phyloP scores from a whole-genome alignment of 2,888 invertebrate genomes.

The Parnassius apollo region DNA sequence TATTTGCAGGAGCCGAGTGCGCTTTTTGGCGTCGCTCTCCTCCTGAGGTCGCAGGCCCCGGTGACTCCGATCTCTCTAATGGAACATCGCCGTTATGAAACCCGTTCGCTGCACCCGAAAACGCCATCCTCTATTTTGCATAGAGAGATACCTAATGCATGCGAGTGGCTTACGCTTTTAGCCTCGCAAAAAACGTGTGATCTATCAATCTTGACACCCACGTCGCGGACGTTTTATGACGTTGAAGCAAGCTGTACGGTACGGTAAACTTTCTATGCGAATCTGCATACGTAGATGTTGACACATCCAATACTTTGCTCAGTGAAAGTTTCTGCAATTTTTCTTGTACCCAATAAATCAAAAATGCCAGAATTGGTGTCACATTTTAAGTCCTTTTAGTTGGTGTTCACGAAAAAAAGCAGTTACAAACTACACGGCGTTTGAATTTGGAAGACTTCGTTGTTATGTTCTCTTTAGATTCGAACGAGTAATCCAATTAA shows the following conservation, averaged over 20 bases:
- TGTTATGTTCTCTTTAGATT: conserved; percentile 15
- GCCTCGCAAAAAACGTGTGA: conserved; percentile 15
- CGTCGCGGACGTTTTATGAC: conserved; percentile 6
- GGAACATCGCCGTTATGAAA: conserved; percentile 43
- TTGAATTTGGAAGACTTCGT: conserved; percentile 15
- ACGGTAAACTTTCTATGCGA: not conserved
- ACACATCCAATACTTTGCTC: not conserved
- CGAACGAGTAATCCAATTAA: conserved; percentile 16
- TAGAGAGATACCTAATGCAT: conserved; percentile 12
- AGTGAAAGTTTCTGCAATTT: not conserved
- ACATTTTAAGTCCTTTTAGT: conserved; percentile 20
- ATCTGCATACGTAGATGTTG: not conserved
- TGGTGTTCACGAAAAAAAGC: conserved; percentile 8
- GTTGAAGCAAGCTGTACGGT: not conserved
- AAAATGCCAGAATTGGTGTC: conserved; percentile 8
- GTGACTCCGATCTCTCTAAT: conserved; percentile 46
- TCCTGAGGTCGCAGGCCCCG: conserved; percentile 36
- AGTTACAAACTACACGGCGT: conserved; percentile 14
- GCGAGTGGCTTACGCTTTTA: conserved; percentile 17
- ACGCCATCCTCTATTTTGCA: conserved; percentile 1
- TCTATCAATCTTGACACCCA: conserved; percentile 14
- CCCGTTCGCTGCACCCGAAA: conserved; percentile 30
- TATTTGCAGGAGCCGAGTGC: conserved; percentile 49
- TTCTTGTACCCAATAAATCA: conserved; percentile 2
- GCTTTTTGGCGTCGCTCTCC: conserved; percentile 46